Evolutionary conservation across 1,140 invertebrate genomes (phyloP).

Genomic region (Achatina immaculata): DNA sequence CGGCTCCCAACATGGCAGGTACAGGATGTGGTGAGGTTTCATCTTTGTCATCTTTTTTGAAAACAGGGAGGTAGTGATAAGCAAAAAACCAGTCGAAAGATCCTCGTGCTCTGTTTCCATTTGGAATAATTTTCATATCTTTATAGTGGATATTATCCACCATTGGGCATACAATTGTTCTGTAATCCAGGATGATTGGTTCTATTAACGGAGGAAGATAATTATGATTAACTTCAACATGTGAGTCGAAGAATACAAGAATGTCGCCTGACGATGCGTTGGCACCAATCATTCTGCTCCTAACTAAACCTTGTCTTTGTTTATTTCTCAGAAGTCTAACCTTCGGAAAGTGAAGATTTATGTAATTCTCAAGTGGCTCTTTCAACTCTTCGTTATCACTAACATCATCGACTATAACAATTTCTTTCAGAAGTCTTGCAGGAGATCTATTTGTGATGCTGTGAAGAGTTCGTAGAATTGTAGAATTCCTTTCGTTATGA

Average conservation of each 20-base stretch:
- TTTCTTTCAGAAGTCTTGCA: not conserved
- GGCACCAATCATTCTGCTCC: not conserved
- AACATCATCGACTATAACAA: not conserved
- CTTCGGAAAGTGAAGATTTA: not conserved
- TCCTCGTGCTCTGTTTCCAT: not conserved
- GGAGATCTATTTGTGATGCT: not conserved
- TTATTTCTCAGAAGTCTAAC: not conserved
- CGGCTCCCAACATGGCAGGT: constrained; percentile 76
- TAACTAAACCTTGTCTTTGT: too few species aligned
- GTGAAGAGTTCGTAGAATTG: not conserved
- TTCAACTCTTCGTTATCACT: too few species aligned
- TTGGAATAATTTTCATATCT: not conserved
- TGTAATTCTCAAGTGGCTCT: not conserved
- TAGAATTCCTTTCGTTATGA: not conserved
- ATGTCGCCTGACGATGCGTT: not conserved
- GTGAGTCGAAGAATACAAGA: too few species aligned
- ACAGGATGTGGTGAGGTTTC: not conserved
- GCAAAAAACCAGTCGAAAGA: not conserved
- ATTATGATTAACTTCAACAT: not conserved
- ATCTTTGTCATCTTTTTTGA: not conserved
- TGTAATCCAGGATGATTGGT: too few species aligned
- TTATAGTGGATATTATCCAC: not conserved
- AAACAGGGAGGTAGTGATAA: not conserved
- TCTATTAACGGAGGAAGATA: not conserved
- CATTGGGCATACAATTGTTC: not conserved